phyloP scores from a whole-genome alignment of 2,797 vertebrate genomes.

The Carduelis carduelis region DNA sequence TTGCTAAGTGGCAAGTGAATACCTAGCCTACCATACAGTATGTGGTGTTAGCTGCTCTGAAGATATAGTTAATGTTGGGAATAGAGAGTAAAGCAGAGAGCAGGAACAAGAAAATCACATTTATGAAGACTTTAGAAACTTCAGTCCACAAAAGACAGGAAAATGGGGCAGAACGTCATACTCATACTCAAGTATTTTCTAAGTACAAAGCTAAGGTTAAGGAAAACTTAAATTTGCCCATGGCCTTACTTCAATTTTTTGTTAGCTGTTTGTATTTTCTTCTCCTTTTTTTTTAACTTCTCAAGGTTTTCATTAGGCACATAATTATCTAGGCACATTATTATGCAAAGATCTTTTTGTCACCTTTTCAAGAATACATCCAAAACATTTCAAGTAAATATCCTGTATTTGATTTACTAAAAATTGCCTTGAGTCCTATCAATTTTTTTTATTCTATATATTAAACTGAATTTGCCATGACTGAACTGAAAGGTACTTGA shows the following conservation, averaged over 20 bases:
- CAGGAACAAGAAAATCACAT: background rate
- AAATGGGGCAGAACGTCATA: background rate
- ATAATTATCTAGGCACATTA: background rate
- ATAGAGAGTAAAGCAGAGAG: background rate
- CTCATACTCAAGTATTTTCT: background rate
- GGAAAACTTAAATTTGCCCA: background rate
- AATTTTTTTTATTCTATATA: background rate
- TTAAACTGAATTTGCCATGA: conserved; percentile 21
- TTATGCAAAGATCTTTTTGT: background rate
- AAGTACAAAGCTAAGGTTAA: background rate
- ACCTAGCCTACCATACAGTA: background rate
- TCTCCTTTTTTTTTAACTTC: background rate
- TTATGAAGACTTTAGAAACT: background rate
- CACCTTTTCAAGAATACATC: background rate
- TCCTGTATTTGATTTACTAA: background rate
- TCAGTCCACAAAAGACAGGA: background rate
- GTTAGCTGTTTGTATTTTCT: background rate
- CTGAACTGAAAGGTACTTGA: conserved; percentile 52
- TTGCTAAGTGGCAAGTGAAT: background rate
- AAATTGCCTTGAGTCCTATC: background rate
- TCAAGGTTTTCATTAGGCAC: background rate
- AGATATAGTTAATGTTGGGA: background rate
- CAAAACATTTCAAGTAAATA: conserved; percentile 15
- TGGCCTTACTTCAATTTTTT: background rate
- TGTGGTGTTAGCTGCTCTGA: background rate